Conservation (phyloP, 2,797 vertebrate genomes). For the Furcifer pardalis region DNA sequence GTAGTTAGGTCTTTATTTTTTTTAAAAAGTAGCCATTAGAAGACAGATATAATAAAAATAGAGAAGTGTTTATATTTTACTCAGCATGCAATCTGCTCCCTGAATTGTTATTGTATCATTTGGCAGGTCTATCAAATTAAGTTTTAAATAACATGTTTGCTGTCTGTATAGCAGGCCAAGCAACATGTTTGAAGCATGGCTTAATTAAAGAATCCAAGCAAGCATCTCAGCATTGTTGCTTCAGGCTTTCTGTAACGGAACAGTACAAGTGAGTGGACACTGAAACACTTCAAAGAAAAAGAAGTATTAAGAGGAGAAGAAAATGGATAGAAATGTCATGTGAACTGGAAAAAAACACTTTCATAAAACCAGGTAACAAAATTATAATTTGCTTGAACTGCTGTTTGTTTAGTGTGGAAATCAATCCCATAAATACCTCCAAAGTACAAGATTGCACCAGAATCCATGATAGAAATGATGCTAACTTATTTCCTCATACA, state of each 20-base stretch:
- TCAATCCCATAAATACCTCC: too few relatives aligned
- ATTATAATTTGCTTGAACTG: too few relatives aligned
- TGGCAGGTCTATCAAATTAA: conserved; percentile 39
- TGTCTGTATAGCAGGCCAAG: conserved; percentile 34
- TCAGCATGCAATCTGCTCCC: conserved; percentile 17
- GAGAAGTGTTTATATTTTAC: conserved; percentile 4
- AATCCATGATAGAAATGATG: neutral
- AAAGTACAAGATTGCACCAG: too few relatives aligned
- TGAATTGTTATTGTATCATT: neutral
- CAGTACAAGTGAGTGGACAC: neutral
- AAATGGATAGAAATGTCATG: neutral
- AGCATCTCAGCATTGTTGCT: neutral
- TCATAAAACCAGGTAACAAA: neutral
- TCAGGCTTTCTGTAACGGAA: neutral
- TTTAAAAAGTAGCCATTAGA: neutral
- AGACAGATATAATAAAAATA: conserved; percentile 13
- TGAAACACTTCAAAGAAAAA: neutral
- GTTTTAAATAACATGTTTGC: conserved; percentile 15
- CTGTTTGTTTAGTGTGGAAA: neutral
- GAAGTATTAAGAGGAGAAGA: neutral
- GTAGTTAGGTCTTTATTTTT: neutral
- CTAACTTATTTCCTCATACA: neutral
- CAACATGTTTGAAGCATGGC: neutral
- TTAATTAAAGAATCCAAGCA: conserved; percentile 40
- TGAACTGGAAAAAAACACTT: neutral